A percentile compares a stretch with the other conserved stretches of the same genome.
Evolutionary conservation across 2,797 vertebrate genomes (phyloP).

Genomic region (Muraenolepis orangiensis): DNA sequence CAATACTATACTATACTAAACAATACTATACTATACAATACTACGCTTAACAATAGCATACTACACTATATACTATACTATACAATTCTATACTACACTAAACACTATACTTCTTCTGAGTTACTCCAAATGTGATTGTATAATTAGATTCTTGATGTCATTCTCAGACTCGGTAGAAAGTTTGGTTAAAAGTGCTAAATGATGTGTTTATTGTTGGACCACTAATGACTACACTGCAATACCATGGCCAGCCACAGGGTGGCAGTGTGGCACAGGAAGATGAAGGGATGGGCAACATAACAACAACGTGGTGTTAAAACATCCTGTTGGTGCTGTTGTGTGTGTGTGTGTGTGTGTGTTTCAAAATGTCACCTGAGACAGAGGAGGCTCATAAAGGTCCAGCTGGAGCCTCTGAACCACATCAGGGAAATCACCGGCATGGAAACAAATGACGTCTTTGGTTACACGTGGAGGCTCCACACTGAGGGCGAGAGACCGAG

Average conservation of each 20-base stretch:
- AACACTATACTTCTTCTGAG: too few species aligned
- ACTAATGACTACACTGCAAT: not conserved
- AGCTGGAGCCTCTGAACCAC: conserved; percentile 94
- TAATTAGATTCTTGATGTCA: too few species aligned
- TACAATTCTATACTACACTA: too few species aligned
- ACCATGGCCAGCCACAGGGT: conserved; percentile 37
- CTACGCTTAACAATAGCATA: too few species aligned
- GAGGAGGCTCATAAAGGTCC: conserved; percentile 92
- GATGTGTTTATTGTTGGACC: not conserved
- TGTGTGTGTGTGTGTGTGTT: not conserved
- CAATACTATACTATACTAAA: too few species aligned
- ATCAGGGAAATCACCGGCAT: conserved; percentile 91
- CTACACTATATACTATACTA: too few species aligned
- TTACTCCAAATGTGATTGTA: too few species aligned
- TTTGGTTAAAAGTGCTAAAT: too few species aligned
- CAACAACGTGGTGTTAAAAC: not conserved
- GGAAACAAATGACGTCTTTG: conserved; percentile 99
- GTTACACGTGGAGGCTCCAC: conserved; percentile 92
- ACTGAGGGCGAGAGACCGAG: conserved; percentile 59
- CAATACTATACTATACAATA: too few species aligned
- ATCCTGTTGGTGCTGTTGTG: not conserved
- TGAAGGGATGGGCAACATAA: not conserved
- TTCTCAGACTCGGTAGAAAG: too few species aligned
- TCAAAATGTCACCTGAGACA: conserved; percentile 83
- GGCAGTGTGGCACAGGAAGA: conserved; percentile 30